Evolutionary conservation across 1,140 invertebrate genomes (phyloP), one percentile per base, ranked within the genome.

Genomic region (Plectus sambesii): DNA sequence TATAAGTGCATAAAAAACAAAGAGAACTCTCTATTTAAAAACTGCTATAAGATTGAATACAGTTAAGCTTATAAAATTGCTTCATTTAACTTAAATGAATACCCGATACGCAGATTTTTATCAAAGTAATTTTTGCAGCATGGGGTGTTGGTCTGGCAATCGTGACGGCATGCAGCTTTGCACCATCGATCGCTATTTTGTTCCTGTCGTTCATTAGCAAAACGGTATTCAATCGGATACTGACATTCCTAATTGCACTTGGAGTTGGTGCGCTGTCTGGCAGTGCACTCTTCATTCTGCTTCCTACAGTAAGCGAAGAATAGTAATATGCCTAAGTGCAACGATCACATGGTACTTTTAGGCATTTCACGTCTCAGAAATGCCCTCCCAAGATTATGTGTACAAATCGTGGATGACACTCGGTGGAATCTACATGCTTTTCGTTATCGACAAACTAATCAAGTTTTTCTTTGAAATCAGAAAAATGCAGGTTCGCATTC

Each of bases 221-320:
- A 53, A 42, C 46, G 1, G 35, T 63, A 2, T 63, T 64, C 53
- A 59, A 63, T 35, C n/a, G 57, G 33, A 49, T 55, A 24, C 63
- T 63, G 61, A 59, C 51, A 17, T 63, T 65, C 42, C 51, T 63
- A 2, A 51, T 63, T 12, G 61, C 61, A 23, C 23, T 63, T 12
- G 61, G 61, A 12, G 62, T 63, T 33, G 61, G 61, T 2, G 62
- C 61, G 8, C 53, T 63, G 40, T 47, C 42, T 35, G 62, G 61
- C 35, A 53, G 47, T 0, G 43, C 42, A 29, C 37, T 63, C 6
- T 63, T 63, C 35, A 64, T 63, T 37, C 48, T 63, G 42, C 42
- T 62, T 35, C 60, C 60, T 26, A 42, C 42, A 29, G 56, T 60
- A 42, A 26, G 49, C 25, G 42, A 24, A 19, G 17, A 33, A 12